A percentile compares a stretch with the other conserved stretches of the same genome.
Conservation (phyloP, 1,140 invertebrate species). For the Drosophila sulfurigaster region DNA sequence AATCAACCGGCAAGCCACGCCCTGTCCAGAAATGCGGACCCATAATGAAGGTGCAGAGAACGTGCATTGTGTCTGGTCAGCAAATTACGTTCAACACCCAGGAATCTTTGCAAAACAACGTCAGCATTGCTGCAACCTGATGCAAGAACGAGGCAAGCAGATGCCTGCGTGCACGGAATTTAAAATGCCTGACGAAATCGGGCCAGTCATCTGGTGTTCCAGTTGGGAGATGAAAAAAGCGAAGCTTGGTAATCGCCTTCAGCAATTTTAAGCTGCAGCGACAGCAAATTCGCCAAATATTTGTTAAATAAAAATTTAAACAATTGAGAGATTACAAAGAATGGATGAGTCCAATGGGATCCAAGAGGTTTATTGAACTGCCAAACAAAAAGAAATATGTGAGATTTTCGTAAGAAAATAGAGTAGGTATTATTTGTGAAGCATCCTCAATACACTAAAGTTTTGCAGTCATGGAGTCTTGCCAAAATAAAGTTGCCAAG, state of each 20-base stretch:
- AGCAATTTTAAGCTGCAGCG: constrained; percentile 40
- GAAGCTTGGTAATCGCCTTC: constrained; percentile 10
- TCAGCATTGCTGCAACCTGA: constrained; percentile 33
- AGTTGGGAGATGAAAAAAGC: neutral
- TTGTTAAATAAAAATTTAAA: constrained; percentile 30
- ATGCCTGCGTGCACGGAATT: constrained; percentile 65
- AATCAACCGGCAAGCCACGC: constrained; percentile 35
- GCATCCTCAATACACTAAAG: no score
- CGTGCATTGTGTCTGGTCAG: constrained; percentile 45
- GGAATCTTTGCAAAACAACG: neutral
- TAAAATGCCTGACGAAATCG: constrained; percentile 63
- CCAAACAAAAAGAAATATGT: no score
- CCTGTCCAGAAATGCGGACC: constrained; percentile 47
- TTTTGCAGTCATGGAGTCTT: neutral
- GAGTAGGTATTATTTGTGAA: no score
- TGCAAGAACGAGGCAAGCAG: constrained; percentile 24
- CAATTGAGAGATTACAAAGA: neutral
- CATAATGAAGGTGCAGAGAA: constrained; percentile 75
- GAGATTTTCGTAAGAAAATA: no score
- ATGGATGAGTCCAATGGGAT: neutral
- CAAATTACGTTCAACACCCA: constrained; percentile 65
- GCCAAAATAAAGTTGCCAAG: neutral
- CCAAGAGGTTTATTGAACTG: neutral
- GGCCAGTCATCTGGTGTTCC: constrained; percentile 54
- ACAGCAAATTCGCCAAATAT: constrained; percentile 38